Conservation (phyloP, 2,888 invertebrate species). For the Troides aeacus region DNA sequence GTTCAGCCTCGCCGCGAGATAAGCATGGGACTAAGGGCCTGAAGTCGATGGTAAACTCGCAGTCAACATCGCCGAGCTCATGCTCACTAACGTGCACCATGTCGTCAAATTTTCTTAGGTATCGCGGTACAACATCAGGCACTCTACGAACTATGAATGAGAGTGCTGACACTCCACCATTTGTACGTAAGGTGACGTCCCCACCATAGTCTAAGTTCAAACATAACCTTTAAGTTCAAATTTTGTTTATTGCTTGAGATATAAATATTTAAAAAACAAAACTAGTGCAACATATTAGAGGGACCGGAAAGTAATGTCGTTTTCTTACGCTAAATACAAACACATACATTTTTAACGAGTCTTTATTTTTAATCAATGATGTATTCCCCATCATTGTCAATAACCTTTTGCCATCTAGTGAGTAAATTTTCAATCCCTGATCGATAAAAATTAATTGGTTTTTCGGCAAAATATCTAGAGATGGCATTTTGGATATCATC, state of each 20-base stretch:
- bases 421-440: no score
- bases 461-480: no score
- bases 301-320: no score
- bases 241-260: background rate
- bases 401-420: no score
- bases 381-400: no score
- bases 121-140: conserved; percentile 88
- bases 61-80: conserved; percentile 91
- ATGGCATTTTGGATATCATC: no score
- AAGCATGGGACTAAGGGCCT: conserved; percentile 81
- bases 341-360: no score
- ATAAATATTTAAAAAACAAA: background rate
- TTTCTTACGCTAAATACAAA: no score
- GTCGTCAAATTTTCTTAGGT: conserved; percentile 85
- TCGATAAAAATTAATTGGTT: no score
- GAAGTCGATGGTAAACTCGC: conserved; percentile 84
- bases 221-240: background rate
- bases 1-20: conserved; percentile 84
- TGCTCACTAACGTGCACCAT: conserved; percentile 90
- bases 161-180: conserved; percentile 88
- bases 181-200: conserved; percentile 89
- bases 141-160: conserved; percentile 91
- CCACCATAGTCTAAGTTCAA: conserved; percentile 83
- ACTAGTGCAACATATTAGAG: background rate
- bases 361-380: no score